Percentiles rank a stretch among this genome's conserved stretches.
Evolutionary conservation across 1,140 invertebrate genomes (phyloP).

Genomic region (Galendromus occidentalis): DNA sequence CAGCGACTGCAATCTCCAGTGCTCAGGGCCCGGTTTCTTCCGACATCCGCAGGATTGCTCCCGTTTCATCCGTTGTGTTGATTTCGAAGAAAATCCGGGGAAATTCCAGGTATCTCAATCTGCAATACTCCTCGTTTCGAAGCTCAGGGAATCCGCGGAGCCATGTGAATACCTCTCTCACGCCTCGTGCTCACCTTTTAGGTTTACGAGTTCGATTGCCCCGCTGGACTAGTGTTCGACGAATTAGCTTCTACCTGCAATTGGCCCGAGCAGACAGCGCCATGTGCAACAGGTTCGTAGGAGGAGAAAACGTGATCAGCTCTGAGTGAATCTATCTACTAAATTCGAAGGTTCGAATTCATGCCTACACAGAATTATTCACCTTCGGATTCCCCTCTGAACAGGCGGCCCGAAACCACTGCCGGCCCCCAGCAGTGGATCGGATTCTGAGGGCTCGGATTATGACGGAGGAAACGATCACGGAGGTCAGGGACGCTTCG

Average conservation of each 20-base stretch:
- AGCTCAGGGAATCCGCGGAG: neutral
- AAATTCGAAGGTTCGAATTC: neutral
- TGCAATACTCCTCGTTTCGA: neutral
- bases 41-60: slow-evolving; percentile 39
- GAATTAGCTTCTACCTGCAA: slow-evolving; percentile 21
- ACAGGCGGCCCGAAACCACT: slow-evolving; percentile 8
- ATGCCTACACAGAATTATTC: neutral
- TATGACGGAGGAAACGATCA: no score
- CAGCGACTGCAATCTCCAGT: slow-evolving; percentile 29
- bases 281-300: slow-evolving; percentile 10
- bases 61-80: slow-evolving; percentile 35
- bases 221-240: slow-evolving; percentile 26
- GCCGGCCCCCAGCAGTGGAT: neutral
- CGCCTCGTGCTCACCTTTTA: no score
- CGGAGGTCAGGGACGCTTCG: no score
- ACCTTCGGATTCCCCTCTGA: no score
- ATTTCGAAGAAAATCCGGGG: slow-evolving; percentile 31
- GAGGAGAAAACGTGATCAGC: neutral
- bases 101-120: neutral
- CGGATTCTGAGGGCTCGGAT: no score
- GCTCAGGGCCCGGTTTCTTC: slow-evolving; percentile 40
- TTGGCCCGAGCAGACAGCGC: slow-evolving; percentile 15
- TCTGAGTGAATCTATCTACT: neutral
- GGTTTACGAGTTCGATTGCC: slow-evolving; percentile 26
- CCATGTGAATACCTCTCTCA: neutral